Percentiles rank a stretch among this genome's conserved stretches.
Conservation (phyloP, 2,888 invertebrate species). For the Nasonovia ribisnigri region DNA sequence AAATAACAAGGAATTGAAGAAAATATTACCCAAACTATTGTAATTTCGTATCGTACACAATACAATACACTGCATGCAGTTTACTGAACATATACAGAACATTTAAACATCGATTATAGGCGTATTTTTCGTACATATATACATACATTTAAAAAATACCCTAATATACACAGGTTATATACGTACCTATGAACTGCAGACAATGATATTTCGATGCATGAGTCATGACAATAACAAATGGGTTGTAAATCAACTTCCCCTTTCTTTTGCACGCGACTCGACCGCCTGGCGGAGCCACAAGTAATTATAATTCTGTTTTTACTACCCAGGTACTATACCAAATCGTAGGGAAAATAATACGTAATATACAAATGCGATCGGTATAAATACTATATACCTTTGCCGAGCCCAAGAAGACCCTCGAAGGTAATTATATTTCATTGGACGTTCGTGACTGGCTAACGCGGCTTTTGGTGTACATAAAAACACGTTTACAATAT, state of each 20-base stretch:
- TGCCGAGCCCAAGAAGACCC: constrained; percentile 40
- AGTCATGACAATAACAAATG: constrained; percentile 52
- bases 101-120: constrained; percentile 13
- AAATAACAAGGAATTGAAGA: not conserved
- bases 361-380: constrained; percentile 23
- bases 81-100: not conserved
- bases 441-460: constrained; percentile 57
- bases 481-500: constrained; percentile 22
- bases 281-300: constrained; percentile 58
- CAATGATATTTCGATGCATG: constrained; percentile 58
- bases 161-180: constrained; percentile 28
- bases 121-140: not conserved
- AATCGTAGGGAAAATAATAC: constrained; percentile 30
- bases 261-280: constrained; percentile 58
- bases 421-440: constrained; percentile 59
- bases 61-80: not conserved
- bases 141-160: not conserved
- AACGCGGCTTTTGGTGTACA: not conserved
- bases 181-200: not conserved
- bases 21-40: not conserved
- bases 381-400: not conserved
- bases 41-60: not conserved
- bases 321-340: not conserved
- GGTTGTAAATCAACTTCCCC: constrained; percentile 63
- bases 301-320: constrained; percentile 54